Evolutionary conservation across 2,797 vertebrate genomes (phyloP).

Genomic region (Streptopelia turtur): DNA sequence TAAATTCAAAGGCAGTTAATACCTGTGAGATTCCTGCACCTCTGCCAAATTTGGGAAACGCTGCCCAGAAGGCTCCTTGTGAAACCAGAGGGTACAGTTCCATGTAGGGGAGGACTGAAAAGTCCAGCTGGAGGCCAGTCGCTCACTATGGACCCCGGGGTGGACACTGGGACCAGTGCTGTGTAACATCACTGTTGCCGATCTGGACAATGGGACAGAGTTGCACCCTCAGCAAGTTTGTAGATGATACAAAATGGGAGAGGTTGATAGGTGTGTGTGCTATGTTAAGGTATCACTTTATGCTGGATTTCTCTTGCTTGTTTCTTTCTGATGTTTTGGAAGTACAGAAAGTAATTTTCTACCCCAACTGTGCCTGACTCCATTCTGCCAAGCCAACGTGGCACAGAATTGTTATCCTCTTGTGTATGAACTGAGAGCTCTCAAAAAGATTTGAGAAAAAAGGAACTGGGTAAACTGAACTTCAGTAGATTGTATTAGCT

Average conservation of each 20-base stretch:
- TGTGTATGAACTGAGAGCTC: not conserved
- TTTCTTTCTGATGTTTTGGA: not conserved
- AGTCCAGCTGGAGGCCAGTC: not conserved
- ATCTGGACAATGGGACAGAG: not conserved
- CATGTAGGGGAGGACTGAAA: too few relatives aligned
- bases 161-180: not conserved
- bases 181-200: not conserved
- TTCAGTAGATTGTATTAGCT: not conserved
- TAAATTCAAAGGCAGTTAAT: not conserved
- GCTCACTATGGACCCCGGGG: accelerated
- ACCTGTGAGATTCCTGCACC: not conserved
- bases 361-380: slow-evolving; percentile 34
- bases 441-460: slow-evolving; percentile 29
- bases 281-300: not conserved
- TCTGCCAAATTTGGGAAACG: not conserved
- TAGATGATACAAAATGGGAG: not conserved
- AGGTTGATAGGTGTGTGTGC: not conserved
- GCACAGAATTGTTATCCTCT: not conserved
- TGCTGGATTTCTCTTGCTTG: not conserved
- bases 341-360: slow-evolving; percentile 44
- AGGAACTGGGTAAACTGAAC: not conserved
- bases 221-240: not conserved
- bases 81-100: not conserved
- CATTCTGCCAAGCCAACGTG: not conserved
- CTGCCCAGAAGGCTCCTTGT: not conserved